phyloP scores from a whole-genome alignment of 1,140 invertebrate species.

The Macrostomum lignano region DNA sequence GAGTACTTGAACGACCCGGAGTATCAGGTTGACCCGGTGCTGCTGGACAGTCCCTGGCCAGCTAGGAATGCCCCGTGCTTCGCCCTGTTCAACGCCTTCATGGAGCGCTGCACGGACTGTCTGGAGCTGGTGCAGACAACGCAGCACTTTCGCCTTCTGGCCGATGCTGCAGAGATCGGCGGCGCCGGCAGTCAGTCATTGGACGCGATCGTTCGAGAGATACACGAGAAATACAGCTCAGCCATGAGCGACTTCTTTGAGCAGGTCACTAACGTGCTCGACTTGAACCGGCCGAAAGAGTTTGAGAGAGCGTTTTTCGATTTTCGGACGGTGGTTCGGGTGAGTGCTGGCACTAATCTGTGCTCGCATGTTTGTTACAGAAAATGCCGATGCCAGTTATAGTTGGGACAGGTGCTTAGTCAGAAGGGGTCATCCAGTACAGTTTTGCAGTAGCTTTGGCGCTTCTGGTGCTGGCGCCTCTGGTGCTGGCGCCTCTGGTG shows the following conservation, averaged over 20 bases:
- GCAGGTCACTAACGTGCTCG: conserved; percentile 18
- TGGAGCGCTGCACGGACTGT: conserved; percentile 28
- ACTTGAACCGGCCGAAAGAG: conserved; percentile 18
- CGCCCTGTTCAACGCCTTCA: conserved; percentile 23
- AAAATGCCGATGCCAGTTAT: too few relatives aligned
- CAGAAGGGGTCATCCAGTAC: too few relatives aligned
- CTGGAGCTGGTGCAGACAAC: conserved; percentile 25
- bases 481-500: too few relatives aligned
- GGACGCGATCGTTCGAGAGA: conserved; percentile 24
- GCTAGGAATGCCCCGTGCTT: conserved; percentile 23
- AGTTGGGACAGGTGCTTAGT: too few relatives aligned
- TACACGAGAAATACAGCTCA: conserved; percentile 16
- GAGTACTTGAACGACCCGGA: conserved; percentile 10
- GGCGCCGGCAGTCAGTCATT: conserved; percentile 21
- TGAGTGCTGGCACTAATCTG: conserved; percentile 8
- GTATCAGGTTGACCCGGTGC: conserved; percentile 17
- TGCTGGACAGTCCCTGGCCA: conserved; percentile 24
- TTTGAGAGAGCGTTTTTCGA: conserved; percentile 26
- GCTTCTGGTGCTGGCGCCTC: too few relatives aligned
- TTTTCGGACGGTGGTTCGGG: conserved; percentile 23
- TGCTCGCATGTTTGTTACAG: too few relatives aligned
- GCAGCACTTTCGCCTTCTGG: conserved; percentile 21
- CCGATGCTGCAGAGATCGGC: conserved; percentile 21
- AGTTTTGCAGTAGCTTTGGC: too few relatives aligned
- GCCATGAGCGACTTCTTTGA: conserved; percentile 21